Percentiles rank a stretch among this genome's conserved stretches.
Conservation (phyloP, 2,113 vertebrate genomes). For the Equus quagga region DNA sequence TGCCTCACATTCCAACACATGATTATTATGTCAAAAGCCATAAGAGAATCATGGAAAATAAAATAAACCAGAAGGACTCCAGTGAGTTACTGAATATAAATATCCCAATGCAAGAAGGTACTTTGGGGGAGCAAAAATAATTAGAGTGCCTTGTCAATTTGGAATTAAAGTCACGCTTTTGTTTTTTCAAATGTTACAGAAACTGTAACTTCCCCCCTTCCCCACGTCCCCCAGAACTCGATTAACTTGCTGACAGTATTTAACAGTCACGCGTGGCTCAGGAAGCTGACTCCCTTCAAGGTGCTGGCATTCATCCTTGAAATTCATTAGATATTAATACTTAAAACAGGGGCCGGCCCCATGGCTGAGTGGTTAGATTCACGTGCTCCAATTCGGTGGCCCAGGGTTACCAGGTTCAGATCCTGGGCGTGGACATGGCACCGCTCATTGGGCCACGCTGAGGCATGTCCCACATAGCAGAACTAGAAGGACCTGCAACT, state of each 20-base stretch:
- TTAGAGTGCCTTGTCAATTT: background rate
- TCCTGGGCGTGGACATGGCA: too few species aligned
- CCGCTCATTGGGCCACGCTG: too few species aligned
- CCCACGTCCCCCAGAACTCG: background rate
- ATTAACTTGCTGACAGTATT: background rate
- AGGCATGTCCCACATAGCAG: too few species aligned
- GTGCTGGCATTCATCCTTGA: conserved; percentile 42
- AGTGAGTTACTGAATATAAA: background rate
- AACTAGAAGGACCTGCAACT: too few species aligned
- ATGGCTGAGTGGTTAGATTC: too few species aligned
- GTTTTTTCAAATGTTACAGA: background rate
- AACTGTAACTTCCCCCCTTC: background rate
- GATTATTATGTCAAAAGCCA: background rate
- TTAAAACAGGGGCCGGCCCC: background rate
- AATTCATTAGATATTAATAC: conserved; percentile 36
- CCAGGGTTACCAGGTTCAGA: too few species aligned
- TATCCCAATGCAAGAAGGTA: background rate
- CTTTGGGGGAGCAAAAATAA: background rate
- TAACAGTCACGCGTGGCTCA: background rate
- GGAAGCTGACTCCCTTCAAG: background rate
- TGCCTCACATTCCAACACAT: background rate
- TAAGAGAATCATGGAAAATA: background rate
- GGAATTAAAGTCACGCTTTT: background rate
- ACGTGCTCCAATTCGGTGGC: too few species aligned
- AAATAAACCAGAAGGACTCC: background rate